A percentile compares a stretch with the other conserved stretches of the same genome.
Evolutionary conservation across 2,888 invertebrate species (phyloP).

Genomic region (Bombyx huttoni): DNA sequence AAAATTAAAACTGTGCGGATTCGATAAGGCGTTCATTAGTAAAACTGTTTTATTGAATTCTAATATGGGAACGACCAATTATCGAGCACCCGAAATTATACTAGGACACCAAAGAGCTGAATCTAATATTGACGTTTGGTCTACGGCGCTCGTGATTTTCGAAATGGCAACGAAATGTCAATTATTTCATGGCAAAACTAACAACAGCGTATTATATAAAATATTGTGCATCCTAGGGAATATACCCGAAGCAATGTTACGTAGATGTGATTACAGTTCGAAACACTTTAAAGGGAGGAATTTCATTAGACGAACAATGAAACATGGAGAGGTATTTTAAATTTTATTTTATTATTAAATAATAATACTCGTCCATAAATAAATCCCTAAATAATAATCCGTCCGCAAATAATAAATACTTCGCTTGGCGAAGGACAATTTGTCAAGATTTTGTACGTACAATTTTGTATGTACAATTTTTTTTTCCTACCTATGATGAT

Average conservation of each 20-base stretch:
- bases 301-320: slow-evolving; percentile 14
- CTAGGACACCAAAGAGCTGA: slow-evolving; percentile 26
- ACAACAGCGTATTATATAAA: slow-evolving; percentile 32
- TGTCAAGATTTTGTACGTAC: too few species aligned
- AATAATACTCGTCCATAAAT: too few species aligned
- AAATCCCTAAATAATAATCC: too few species aligned
- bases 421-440: too few species aligned
- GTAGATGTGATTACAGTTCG: slow-evolving; percentile 11
- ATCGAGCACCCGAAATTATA: slow-evolving; percentile 45
- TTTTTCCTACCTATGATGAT: too few species aligned
- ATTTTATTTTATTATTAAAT: too few species aligned
- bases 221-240: slow-evolving; percentile 30
- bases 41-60: slow-evolving; percentile 8
- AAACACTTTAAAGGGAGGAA: slow-evolving; percentile 19
- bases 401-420: too few species aligned
- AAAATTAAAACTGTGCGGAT: slow-evolving; percentile 40
- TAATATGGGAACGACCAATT: slow-evolving; percentile 22
- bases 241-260: slow-evolving; percentile 26
- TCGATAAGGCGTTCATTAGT: slow-evolving; percentile 26
- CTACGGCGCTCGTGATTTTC: slow-evolving; percentile 35
- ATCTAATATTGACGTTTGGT: slow-evolving; percentile 41
- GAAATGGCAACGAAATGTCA: slow-evolving; percentile 33
- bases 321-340: slow-evolving; percentile 10
- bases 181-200: slow-evolving; percentile 23
- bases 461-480: too few species aligned